Evolutionary conservation across 2,797 vertebrate species (phyloP), one percentile per base, ranked within the genome.

Genomic region (Cheirogaleus major): DNA sequence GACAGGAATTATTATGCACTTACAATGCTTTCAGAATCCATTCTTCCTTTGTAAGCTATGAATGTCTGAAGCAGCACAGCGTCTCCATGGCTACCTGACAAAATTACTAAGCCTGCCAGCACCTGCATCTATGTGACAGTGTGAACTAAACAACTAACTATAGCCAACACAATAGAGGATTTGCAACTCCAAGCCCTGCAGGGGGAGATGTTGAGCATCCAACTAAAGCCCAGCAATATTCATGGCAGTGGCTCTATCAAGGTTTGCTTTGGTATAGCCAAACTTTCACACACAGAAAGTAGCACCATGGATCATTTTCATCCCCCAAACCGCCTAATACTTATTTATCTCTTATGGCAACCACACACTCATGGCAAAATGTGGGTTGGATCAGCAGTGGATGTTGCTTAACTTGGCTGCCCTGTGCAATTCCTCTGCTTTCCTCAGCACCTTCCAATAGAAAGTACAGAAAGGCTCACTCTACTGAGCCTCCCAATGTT

Each of bases 61-160:
- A 95, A 84, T 97, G 97, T 95, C 89, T 85, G 87, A 91, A 94
- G 83, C 55, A 88, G 38, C 79, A 82, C 43, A 59, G 81, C 1
- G 1, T 97, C 80, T 96, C 95, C 76, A 87, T 84, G 89, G 84
- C 95, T 95, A 97, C 94, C 59, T 94, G 94, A 90, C 73, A 95
- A 87, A 97, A 95, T 87, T 81, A 81, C 75, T 63, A 73, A 84
- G 45, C 52, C 75, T 96, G 76, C 61, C 91, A 92, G 87, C 79
- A 27, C 48, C 79, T 73, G 65, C 50, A 91, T 81, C 57, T 91
- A 27, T 43, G 48, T 30, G 25, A 76, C 65, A 52, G 52, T 76
- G 20, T 69, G n/a, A 92, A 85, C 63, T 67, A 63, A 82, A 85
- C 57, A 69, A 82, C 84, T 94, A 11, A 82, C 32, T 80, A 14